Percentiles rank a stretch among this genome's conserved stretches.
phyloP scores from a whole-genome alignment of 2,797 vertebrate species.

The Ataeniobius toweri region DNA sequence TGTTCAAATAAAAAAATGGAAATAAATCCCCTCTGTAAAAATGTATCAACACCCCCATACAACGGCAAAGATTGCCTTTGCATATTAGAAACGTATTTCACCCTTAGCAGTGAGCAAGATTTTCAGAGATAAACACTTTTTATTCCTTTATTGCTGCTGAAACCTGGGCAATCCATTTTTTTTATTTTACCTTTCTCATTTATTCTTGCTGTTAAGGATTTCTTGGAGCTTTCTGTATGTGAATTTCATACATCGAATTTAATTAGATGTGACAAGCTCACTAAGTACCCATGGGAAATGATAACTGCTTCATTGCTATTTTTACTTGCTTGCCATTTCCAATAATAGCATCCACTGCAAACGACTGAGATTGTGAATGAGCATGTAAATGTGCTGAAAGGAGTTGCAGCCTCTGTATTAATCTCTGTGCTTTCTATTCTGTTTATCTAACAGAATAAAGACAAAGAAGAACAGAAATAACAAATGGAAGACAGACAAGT shows the following conservation, averaged over 20 bases:
- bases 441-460: conserved; percentile 42
- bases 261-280: conserved; percentile 8
- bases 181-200: conserved; percentile 14
- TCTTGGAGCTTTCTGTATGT: conserved; percentile 6
- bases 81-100: background rate
- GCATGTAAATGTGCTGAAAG: conserved; percentile 9
- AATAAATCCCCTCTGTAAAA: background rate
- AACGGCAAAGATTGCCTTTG: background rate
- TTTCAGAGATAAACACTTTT: background rate
- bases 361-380: conserved; percentile 2
- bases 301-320: conserved; percentile 42
- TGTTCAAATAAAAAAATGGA: background rate
- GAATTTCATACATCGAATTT: background rate
- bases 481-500: conserved; percentile 6
- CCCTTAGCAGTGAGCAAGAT: background rate
- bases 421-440: conserved; percentile 39
- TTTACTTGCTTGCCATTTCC: conserved; percentile 32
- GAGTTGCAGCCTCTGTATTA: conserved; percentile 45
- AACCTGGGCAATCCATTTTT: background rate
- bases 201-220: conserved; percentile 13
- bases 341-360: conserved; percentile 28
- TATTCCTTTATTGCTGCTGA: background rate
- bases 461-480: conserved; percentile 8
- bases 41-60: too few relatives aligned
- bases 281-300: conserved; percentile 17